Conservation (phyloP, 2,888 invertebrate species). For the Tachystola acroxantha region DNA sequence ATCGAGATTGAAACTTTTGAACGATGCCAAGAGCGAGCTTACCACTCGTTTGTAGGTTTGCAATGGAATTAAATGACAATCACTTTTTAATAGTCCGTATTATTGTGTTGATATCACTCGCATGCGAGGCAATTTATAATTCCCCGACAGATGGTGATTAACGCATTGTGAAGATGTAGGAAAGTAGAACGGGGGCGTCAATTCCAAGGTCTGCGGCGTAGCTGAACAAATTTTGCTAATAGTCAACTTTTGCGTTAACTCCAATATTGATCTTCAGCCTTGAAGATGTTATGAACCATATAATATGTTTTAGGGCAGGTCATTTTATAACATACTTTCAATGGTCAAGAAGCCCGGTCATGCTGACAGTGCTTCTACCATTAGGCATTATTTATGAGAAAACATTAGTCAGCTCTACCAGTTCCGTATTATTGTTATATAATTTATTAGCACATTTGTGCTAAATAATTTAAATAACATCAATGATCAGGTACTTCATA, state of each 20-base stretch:
- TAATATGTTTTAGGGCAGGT: too few species aligned
- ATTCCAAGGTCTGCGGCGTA: slow-evolving; percentile 60
- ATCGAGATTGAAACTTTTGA: background rate
- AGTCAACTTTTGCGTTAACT: slow-evolving; percentile 40
- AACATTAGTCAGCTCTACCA: too few species aligned
- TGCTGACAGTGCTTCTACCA: too few species aligned
- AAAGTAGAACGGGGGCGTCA: slow-evolving; percentile 71
- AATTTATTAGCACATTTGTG: too few species aligned
- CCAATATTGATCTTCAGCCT: slow-evolving; percentile 37
- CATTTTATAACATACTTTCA: too few species aligned
- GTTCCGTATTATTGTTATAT: too few species aligned
- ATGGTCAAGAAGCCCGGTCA: too few species aligned
- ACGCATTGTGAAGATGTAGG: slow-evolving; percentile 65
- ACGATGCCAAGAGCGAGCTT: background rate
- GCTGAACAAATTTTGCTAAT: slow-evolving; percentile 58
- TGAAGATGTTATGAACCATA: too few species aligned
- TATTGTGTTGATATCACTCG: slow-evolving; percentile 5
- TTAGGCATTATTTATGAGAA: too few species aligned
- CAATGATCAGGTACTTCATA: too few species aligned
- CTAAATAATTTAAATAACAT: too few species aligned
- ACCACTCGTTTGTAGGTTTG: background rate
- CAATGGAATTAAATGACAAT: background rate
- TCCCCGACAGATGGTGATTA: slow-evolving; percentile 55
- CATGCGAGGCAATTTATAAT: slow-evolving; percentile 13
- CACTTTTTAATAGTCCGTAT: slow-evolving; percentile 3